phyloP scores from a whole-genome alignment of 2,888 invertebrate species.

The Chironomus tentans region DNA sequence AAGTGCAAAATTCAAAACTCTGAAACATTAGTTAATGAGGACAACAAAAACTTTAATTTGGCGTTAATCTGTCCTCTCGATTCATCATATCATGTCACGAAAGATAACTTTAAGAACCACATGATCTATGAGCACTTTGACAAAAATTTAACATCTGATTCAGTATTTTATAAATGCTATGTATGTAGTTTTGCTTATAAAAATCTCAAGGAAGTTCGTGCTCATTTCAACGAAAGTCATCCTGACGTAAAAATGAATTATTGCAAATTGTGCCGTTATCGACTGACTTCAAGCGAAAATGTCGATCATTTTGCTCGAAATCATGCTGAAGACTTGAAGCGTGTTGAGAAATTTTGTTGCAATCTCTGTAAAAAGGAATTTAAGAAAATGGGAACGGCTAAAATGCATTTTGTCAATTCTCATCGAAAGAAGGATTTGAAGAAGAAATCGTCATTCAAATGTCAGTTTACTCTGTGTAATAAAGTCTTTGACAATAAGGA shows the following conservation, averaged over 20 bases:
- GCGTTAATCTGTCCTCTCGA: slow-evolving; percentile 16
- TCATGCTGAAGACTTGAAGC: background rate
- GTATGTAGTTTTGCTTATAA: slow-evolving; percentile 16
- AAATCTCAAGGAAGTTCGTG: background rate
- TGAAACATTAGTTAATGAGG: background rate
- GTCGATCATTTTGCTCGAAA: background rate
- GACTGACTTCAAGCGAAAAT: background rate
- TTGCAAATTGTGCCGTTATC: background rate
- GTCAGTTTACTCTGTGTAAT: background rate
- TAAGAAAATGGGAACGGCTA: background rate
- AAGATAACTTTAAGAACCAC: slow-evolving; percentile 5
- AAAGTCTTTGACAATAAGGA: slow-evolving; percentile 3
- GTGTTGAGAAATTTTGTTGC: background rate
- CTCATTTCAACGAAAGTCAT: background rate
- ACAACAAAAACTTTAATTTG: slow-evolving; percentile 11
- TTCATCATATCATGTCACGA: background rate
- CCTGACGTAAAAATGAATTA: background rate
- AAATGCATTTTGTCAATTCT: background rate
- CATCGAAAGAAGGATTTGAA: slow-evolving; percentile 2
- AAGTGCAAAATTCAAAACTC: background rate
- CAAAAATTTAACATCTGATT: background rate
- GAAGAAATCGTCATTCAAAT: slow-evolving; percentile 10
- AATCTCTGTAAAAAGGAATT: slow-evolving; percentile 15
- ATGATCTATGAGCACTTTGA: background rate
- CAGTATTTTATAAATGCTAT: slow-evolving; percentile 4